A percentile compares a stretch with the other conserved stretches of the same genome.
These are phyloP conservation scores for Diprion similis DNA, from an alignment of 1,140 invertebrate genomes.

Conservation along the genomic window DNA sequence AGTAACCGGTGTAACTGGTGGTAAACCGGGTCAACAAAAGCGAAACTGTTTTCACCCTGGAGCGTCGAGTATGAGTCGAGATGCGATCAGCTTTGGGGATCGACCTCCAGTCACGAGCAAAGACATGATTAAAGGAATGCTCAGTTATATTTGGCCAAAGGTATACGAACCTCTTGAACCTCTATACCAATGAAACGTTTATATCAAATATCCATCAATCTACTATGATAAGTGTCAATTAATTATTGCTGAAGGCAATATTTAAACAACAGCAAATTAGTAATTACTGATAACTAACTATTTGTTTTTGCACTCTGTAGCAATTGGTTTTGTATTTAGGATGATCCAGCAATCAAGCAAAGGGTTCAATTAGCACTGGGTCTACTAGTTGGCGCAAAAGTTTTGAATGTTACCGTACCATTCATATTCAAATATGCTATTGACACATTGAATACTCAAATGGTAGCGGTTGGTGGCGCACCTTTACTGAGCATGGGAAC, in stretches of 20 bases:
- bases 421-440: constrained; percentile 96
- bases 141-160: constrained; percentile 95
- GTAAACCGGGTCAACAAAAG: constrained; percentile 67
- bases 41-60: constrained; percentile 92
- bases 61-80: constrained; percentile 71
- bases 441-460: constrained; percentile 82
- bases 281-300: too few relatives aligned
- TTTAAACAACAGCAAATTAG: constrained; percentile 10
- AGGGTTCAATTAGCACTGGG: constrained; percentile 87
- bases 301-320: constrained; percentile 9
- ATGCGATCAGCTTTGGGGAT: constrained; percentile 66
- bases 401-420: constrained; percentile 93
- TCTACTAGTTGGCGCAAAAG: constrained; percentile 81
- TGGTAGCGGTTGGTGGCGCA: constrained; percentile 55
- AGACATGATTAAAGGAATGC: constrained; percentile 89
- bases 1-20: constrained; percentile 51
- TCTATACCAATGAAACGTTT: neutral
- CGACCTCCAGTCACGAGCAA: constrained; percentile 69
- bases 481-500: constrained; percentile 71
- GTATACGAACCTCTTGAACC: constrained; percentile 56
- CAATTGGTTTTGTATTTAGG: constrained; percentile 59
- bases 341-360: constrained; percentile 78
- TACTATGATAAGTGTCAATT: constrained; percentile 20
- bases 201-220: constrained; percentile 8
- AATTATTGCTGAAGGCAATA: constrained; percentile 25